Conservation (phyloP, 1,140 invertebrate species). For the Caenorhabditis inopinata region DNA sequence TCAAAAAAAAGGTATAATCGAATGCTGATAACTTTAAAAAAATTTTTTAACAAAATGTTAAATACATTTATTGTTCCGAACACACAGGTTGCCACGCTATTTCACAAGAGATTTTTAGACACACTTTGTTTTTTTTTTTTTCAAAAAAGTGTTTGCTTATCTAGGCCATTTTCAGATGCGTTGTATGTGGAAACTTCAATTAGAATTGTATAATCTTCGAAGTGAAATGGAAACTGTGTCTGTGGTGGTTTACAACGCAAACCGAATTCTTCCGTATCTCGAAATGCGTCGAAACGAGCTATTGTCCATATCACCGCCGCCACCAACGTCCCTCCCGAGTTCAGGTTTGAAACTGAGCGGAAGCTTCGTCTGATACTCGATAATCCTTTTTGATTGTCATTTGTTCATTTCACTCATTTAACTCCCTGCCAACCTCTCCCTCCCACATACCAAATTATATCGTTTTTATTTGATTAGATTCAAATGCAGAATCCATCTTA, state of each 20-base stretch:
- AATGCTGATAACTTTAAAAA: too few relatives aligned
- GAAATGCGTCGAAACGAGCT: conserved; percentile 30
- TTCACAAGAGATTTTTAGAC: too few relatives aligned
- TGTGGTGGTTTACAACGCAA: neutral
- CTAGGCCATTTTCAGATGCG: neutral
- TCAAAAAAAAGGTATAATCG: too few relatives aligned
- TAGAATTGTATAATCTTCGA: neutral
- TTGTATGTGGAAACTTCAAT: neutral
- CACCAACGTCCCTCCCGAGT: neutral
- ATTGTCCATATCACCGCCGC: neutral
- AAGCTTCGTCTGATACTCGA: neutral
- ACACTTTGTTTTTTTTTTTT: too few relatives aligned
- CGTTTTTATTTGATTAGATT: neutral
- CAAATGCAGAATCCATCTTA: too few relatives aligned
- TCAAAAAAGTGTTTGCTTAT: neutral
- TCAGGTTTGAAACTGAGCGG: too few relatives aligned
- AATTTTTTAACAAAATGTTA: too few relatives aligned
- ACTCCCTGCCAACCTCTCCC: neutral
- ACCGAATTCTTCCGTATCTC: neutral
- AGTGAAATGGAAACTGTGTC: neutral
- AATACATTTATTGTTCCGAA: too few relatives aligned
- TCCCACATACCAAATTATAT: neutral
- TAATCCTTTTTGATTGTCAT: too few relatives aligned
- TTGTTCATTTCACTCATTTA: too few relatives aligned
- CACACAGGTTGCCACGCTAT: too few relatives aligned